These are phyloP conservation scores for Nomada flava DNA, from an alignment of 2,888 invertebrate genomes.

Conservation along the genomic window DNA sequence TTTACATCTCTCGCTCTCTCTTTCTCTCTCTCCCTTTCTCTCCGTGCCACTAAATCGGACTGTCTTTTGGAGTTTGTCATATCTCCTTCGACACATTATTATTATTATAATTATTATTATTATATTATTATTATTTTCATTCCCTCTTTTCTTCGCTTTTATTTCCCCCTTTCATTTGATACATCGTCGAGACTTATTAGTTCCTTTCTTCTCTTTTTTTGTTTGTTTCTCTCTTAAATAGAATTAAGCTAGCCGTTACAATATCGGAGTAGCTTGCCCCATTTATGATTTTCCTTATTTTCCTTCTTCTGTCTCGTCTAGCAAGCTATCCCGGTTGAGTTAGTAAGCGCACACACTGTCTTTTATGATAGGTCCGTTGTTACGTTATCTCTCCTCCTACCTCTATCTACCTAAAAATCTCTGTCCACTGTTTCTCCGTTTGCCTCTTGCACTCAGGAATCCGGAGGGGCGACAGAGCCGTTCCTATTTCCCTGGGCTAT, in stretches of 20 bases:
- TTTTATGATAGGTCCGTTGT: conserved; percentile 80
- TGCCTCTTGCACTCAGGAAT: conserved; percentile 44
- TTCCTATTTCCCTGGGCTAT: too few relatives aligned
- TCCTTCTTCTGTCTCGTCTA: not conserved
- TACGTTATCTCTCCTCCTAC: conserved; percentile 63
- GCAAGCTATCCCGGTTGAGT: conserved; percentile 65
- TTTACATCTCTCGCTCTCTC: conserved; percentile 68
- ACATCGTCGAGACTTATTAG: conserved; percentile 53
- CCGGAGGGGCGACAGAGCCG: conserved; percentile 25
- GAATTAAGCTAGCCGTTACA: conserved; percentile 74
- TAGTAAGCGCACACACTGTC: conserved; percentile 83
- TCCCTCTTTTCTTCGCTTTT: conserved; percentile 10
- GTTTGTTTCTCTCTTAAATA: conserved; percentile 64
- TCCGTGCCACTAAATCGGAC: conserved; percentile 74
- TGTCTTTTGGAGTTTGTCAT: conserved; percentile 74
- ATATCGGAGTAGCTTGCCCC: conserved; percentile 57
- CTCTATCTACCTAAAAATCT: conserved; percentile 49
- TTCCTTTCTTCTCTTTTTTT: not conserved
- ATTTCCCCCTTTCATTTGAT: conserved; percentile 66
- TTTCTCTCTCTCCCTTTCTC: conserved; percentile 26
- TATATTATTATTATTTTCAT: conserved; percentile 33
- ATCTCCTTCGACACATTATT: conserved; percentile 18
- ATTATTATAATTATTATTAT: conserved; percentile 12
- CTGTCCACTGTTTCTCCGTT: conserved; percentile 37
- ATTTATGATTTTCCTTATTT: not conserved